Percentiles rank a stretch among this genome's conserved stretches.
Conservation (phyloP, 1,140 invertebrate genomes). For the Hycleus cichorii region DNA sequence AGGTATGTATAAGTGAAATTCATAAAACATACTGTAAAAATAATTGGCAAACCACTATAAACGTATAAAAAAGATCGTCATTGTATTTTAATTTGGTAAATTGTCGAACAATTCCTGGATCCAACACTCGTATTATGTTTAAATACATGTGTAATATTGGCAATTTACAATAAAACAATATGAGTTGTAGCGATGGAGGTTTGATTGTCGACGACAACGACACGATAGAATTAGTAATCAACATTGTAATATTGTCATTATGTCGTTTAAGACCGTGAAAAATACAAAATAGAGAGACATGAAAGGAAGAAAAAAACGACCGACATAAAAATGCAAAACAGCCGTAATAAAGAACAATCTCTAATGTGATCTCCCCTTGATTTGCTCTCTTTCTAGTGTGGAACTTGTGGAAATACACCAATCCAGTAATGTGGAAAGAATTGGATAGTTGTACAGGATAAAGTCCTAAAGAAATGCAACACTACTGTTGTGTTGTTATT, state of each 20-base stretch:
- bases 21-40: constrained; percentile 9
- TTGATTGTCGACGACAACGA: too few relatives aligned
- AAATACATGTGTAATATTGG: constrained; percentile 9
- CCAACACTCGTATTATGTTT: background rate
- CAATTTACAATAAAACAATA: background rate
- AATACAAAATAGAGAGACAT: constrained; percentile 8
- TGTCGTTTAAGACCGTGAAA: constrained; percentile 14
- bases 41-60: constrained; percentile 12
- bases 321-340: constrained; percentile 36
- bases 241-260: constrained; percentile 1
- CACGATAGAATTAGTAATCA: too few relatives aligned
- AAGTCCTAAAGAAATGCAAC: constrained; percentile 19
- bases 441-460: constrained; percentile 21
- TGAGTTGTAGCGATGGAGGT: too few relatives aligned
- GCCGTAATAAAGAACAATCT: constrained; percentile 33
- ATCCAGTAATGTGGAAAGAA: constrained; percentile 23
- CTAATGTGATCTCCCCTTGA: constrained; percentile 33
- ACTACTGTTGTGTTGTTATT: background rate
- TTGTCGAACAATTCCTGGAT: constrained; percentile 10
- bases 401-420: constrained; percentile 2
- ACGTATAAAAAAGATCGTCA: constrained; percentile 2
- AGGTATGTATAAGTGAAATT: background rate
- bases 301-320: too few relatives aligned
- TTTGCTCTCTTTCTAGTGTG: too few relatives aligned
- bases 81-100: constrained; percentile 13